A percentile compares a stretch with the other conserved stretches of the same genome.
Conservation (phyloP, 1,140 invertebrate species). For the Scaptomyza pallida region DNA sequence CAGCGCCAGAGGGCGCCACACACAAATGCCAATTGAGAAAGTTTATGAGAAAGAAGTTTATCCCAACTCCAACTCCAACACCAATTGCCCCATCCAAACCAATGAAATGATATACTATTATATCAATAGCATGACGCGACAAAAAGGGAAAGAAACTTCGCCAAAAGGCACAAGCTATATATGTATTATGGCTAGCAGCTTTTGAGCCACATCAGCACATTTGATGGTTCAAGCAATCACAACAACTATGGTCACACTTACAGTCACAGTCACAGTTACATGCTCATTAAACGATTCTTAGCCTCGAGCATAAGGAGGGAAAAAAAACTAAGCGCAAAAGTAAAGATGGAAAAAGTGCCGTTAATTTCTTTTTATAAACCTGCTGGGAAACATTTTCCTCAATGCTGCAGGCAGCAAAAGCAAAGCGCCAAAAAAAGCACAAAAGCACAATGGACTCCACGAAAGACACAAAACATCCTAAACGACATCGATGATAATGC, state of each 20-base stretch:
- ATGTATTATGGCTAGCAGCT: constrained; percentile 8
- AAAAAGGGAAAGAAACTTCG: constrained; percentile 15
- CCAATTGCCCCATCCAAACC: not conserved
- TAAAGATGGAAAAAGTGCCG: constrained; percentile 54
- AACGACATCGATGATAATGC: constrained; percentile 1
- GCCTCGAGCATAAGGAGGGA: constrained; percentile 6
- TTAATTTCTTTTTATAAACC: constrained; percentile 85
- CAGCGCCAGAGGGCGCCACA: constrained; percentile 16
- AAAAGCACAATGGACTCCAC: constrained; percentile 10
- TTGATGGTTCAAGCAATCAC: constrained; percentile 5
- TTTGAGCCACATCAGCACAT: constrained; percentile 59
- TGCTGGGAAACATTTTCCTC: constrained; percentile 82
- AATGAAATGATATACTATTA: constrained; percentile 41
- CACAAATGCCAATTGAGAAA: constrained; percentile 32
- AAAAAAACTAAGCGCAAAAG: constrained; percentile 9
- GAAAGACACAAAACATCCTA: constrained; percentile 10
- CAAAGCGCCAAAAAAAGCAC: constrained; percentile 16
- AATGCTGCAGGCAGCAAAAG: constrained; percentile 17
- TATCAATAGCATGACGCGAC: constrained; percentile 56
- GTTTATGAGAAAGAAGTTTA: constrained; percentile 31
- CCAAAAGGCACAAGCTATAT: constrained; percentile 1
- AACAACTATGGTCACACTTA: constrained; percentile 5
- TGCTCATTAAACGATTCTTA: constrained; percentile 82
- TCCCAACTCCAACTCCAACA: not conserved
- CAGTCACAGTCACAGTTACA: constrained; percentile 44